phyloP scores from a whole-genome alignment of 1,140 invertebrate genomes.

The Drosophila lacertosa region DNA sequence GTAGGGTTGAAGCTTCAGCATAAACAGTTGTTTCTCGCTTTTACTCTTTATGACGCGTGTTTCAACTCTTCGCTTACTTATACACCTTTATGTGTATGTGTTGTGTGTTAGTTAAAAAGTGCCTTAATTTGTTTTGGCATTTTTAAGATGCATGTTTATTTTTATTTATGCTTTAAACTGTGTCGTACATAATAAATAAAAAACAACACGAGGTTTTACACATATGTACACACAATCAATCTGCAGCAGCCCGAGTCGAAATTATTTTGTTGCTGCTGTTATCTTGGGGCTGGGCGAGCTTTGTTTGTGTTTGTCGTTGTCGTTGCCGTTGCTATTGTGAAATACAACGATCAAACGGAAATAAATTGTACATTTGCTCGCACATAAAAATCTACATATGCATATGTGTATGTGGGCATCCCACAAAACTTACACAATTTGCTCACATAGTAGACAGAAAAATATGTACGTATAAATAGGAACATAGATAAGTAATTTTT shows the following conservation, averaged over 20 bases:
- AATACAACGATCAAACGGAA: conserved; percentile 56
- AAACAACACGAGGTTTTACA: conserved; percentile 5
- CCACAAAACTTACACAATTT: conserved; percentile 26
- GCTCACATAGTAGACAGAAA: not conserved
- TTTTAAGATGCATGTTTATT: conserved; percentile 14
- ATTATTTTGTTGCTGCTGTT: conserved; percentile 31
- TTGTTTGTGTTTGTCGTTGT: conserved; percentile 18
- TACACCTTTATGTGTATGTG: not conserved
- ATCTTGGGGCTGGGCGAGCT: conserved; percentile 30
- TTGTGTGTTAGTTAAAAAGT: not conserved
- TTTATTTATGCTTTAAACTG: conserved; percentile 1
- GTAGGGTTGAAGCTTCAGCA: conserved; percentile 52
- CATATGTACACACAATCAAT: conserved; percentile 31
- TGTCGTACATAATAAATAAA: conserved; percentile 35
- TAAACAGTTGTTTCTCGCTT: conserved; percentile 14
- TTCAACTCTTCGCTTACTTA: conserved; percentile 15
- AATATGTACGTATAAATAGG: conserved; percentile 21
- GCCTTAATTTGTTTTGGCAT: conserved; percentile 5
- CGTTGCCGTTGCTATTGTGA: conserved; percentile 33
- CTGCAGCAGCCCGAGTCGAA: conserved; percentile 20
- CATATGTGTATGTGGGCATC: not conserved
- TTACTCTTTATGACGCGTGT: conserved; percentile 5
- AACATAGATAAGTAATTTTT: conserved; percentile 7
- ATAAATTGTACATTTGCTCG: conserved; percentile 30
- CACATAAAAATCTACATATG: conserved; percentile 11